Conservation (phyloP, 1,140 invertebrate species). For the Temnothorax longispinosus region DNA sequence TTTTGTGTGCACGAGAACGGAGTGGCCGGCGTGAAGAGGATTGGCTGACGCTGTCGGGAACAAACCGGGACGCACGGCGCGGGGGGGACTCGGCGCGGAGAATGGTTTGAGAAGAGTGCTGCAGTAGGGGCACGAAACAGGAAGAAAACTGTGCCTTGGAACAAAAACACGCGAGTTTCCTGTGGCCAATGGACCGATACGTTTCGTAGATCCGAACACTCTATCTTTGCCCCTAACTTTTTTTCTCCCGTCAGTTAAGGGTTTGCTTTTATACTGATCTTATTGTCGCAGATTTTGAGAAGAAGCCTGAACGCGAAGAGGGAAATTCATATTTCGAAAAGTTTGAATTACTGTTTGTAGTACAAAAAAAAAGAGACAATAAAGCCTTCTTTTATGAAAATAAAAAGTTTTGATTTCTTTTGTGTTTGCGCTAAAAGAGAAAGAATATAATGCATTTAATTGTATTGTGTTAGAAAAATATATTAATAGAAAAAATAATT, state of each 20-base stretch:
- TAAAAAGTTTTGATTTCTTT: not conserved
- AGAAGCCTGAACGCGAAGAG: not conserved
- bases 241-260: not conserved
- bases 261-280: not conserved
- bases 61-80: slow-evolving; percentile 1
- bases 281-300: slow-evolving; percentile 16
- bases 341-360: not conserved
- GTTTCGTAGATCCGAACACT: not conserved
- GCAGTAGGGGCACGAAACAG: not conserved
- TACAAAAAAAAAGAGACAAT: not conserved
- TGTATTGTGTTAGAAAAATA: not conserved
- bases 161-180: slow-evolving; percentile 41
- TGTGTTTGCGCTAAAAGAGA: not conserved
- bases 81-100: not conserved
- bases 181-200: slow-evolving; percentile 8
- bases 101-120: slow-evolving; percentile 32
- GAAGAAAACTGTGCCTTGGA: not conserved
- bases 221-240: not conserved
- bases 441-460: not conserved
- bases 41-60: slow-evolving; percentile 41
- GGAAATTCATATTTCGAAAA: not conserved
- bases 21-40: slow-evolving; percentile 41
- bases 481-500: slow-evolving; percentile 18
- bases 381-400: not conserved
- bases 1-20: slow-evolving; percentile 65